A percentile compares a stretch with the other conserved stretches of the same genome.
These are phyloP conservation scores for Drosophila nannoptera DNA, from an alignment of 1,140 invertebrate species.

Conservation along the genomic window DNA sequence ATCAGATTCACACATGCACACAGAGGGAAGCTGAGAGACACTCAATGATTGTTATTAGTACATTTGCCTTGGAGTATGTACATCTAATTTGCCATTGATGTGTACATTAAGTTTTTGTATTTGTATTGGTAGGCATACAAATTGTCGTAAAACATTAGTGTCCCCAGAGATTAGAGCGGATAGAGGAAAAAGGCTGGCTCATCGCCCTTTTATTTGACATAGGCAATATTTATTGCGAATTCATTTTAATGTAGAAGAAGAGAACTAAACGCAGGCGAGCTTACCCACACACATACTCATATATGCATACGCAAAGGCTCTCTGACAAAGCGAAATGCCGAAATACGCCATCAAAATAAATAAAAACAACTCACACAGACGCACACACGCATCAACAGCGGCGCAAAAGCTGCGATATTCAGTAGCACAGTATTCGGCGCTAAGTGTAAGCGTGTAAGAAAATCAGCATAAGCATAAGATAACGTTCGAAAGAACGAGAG, in stretches of 20 bases:
- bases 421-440: slow-evolving; percentile 74
- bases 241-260: slow-evolving; percentile 65
- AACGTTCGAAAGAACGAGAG: slow-evolving; percentile 4
- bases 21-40: slow-evolving; percentile 12
- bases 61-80: slow-evolving; percentile 67
- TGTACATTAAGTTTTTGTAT: slow-evolving; percentile 69
- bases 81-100: slow-evolving; percentile 76
- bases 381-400: slow-evolving; percentile 18
- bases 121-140: slow-evolving; percentile 53
- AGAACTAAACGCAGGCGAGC: slow-evolving; percentile 55
- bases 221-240: slow-evolving; percentile 77
- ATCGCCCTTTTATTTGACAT: slow-evolving; percentile 77
- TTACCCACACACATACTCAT: slow-evolving; percentile 16
- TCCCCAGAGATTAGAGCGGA: slow-evolving; percentile 69
- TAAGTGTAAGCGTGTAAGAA: slow-evolving; percentile 12
- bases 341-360: slow-evolving; percentile 77
- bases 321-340: slow-evolving; percentile 69
- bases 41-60: slow-evolving; percentile 76
- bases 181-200: slow-evolving; percentile 66
- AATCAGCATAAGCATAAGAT: slow-evolving; percentile 24
- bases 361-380: slow-evolving; percentile 50
- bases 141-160: slow-evolving; percentile 77
- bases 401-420: slow-evolving; percentile 55
- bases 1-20: slow-evolving; percentile 17
- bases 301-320: slow-evolving; percentile 25